A percentile compares a stretch with the other conserved stretches of the same genome.
These are phyloP conservation scores for Pyrgilauda ruficollis DNA, from an alignment of 2,113 vertebrate species.

Conservation along the genomic window DNA sequence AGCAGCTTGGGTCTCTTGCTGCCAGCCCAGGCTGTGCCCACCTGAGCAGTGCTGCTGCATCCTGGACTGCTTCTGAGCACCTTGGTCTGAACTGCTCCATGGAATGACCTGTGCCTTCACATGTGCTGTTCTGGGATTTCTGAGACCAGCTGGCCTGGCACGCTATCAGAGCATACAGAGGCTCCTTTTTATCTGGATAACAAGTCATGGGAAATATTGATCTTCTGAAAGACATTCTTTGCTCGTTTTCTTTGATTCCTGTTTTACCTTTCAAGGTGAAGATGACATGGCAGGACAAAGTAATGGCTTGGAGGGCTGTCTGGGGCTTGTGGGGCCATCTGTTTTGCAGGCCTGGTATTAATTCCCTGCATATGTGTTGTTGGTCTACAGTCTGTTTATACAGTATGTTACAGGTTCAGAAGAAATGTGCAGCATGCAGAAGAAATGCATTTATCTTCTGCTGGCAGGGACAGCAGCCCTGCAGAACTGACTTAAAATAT, in stretches of 20 bases:
- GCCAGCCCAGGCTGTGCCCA: background rate
- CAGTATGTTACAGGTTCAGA: background rate
- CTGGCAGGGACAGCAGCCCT: background rate
- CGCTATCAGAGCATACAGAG: rapidly evolving
- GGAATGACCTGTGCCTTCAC: background rate
- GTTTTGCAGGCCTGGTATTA: background rate
- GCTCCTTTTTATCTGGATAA: background rate
- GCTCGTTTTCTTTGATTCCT: background rate
- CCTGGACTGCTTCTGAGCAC: background rate
- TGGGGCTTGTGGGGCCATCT: conserved; percentile 13
- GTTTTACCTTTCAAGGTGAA: background rate
- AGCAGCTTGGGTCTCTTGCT: background rate
- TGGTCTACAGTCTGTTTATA: background rate
- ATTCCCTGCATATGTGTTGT: background rate
- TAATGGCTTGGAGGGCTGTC: background rate
- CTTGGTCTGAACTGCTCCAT: background rate
- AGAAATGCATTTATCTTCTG: conserved; percentile 11
- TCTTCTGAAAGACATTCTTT: background rate
- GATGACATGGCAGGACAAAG: background rate
- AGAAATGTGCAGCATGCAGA: background rate
- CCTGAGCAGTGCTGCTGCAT: background rate
- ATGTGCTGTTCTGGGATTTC: background rate
- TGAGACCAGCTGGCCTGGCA: background rate
- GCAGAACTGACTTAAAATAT: background rate
- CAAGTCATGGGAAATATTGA: background rate